Percentiles rank a stretch among this genome's conserved stretches.
These are phyloP conservation scores for Myanophis thanlyinensis DNA, from an alignment of 2,113 vertebrate species.

Conservation along the genomic window DNA sequence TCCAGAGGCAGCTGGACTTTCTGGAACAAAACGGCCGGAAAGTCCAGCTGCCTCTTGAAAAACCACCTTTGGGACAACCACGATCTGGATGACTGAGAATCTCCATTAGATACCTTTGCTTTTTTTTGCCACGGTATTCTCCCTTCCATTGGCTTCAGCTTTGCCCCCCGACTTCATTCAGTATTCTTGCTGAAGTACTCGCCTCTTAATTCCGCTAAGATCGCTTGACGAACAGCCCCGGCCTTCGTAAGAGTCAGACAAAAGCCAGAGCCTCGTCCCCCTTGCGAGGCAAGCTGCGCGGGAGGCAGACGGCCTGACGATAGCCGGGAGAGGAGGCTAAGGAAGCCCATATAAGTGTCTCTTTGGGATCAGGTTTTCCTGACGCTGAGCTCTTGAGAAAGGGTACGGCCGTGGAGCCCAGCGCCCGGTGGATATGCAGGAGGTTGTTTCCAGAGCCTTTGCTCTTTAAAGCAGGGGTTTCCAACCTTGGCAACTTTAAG, in stretches of 20 bases:
- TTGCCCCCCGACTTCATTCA: not conserved
- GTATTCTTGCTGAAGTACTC: not conserved
- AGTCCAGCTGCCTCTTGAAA: too few relatives aligned
- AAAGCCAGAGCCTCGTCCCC: not conserved
- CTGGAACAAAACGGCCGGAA: too few relatives aligned
- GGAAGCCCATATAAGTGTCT: rapidly evolving
- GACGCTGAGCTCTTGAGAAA: not conserved
- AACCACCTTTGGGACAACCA: too few relatives aligned
- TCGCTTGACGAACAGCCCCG: not conserved
- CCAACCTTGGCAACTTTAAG: too few relatives aligned
- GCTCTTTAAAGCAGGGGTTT: slow-evolving; percentile 13
- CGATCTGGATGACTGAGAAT: too few relatives aligned
- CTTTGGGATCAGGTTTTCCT: rapidly evolving
- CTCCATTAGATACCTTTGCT: not conserved
- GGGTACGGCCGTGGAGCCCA: too few relatives aligned
- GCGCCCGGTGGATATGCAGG: not conserved
- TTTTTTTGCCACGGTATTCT: not conserved
- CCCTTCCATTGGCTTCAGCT: not conserved
- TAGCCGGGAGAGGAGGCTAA: not conserved
- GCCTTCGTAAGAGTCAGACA: not conserved
- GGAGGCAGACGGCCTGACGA: not conserved
- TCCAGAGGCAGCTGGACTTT: too few relatives aligned
- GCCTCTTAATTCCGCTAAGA: not conserved
- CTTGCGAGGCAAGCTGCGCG: not conserved
- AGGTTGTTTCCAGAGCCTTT: not conserved